Evolutionary conservation across 2,888 invertebrate genomes (phyloP).

Genomic region (Troides oblongomaculatus): DNA sequence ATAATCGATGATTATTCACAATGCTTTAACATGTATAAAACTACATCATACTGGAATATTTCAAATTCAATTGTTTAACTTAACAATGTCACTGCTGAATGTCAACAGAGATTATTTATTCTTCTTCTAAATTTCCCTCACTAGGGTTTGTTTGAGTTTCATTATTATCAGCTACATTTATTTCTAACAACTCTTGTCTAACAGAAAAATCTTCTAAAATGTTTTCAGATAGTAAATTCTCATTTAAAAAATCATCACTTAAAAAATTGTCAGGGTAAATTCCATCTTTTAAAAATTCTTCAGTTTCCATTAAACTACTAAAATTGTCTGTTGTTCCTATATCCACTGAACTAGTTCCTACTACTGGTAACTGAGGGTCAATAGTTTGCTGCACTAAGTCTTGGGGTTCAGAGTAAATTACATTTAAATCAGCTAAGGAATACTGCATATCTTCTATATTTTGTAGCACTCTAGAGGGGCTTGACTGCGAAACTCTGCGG

Average conservation of each 20-base stretch:
- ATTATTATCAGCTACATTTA: conserved; percentile 13
- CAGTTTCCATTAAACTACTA: conserved; percentile 16
- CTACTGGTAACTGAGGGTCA: conserved; percentile 25
- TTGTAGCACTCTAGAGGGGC: conserved; percentile 66
- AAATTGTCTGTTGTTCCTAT: conserved; percentile 9
- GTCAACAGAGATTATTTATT: not conserved
- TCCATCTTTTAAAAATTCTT: conserved; percentile 25
- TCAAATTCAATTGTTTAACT: no score
- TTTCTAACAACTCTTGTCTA: conserved; percentile 13
- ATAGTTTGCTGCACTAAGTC: conserved; percentile 34
- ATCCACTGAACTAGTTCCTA: conserved; percentile 3
- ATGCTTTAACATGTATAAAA: no score
- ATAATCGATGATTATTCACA: no score
- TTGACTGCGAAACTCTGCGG: conserved; percentile 93
- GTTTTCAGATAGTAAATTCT: conserved; percentile 12
- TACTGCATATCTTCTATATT: conserved; percentile 53
- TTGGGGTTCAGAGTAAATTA: conserved; percentile 52
- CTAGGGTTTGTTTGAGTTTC: conserved; percentile 6
- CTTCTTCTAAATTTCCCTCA: conserved; percentile 3
- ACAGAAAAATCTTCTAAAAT: conserved; percentile 6
- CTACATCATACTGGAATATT: no score
- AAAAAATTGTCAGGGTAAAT: conserved; percentile 17
- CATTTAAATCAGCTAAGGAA: conserved; percentile 55
- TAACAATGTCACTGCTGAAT: no score
- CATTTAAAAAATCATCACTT: conserved; percentile 23